These are phyloP conservation scores for Otolemur garnettii DNA, from an alignment of 2,113 vertebrate genomes.

Conservation along the genomic window DNA sequence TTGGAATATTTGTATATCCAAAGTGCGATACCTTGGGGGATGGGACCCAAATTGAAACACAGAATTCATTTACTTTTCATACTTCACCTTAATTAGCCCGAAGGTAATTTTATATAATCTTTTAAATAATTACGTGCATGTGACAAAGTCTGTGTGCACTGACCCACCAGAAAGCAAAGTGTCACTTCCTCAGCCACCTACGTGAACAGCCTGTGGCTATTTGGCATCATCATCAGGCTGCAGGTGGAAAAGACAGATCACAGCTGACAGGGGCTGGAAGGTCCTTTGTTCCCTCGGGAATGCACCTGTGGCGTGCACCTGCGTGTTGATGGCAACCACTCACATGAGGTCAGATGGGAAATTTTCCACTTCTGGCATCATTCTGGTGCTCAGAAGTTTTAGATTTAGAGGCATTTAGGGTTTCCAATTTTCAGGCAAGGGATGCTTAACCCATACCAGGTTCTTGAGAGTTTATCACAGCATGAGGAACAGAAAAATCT, in stretches of 20 bases:
- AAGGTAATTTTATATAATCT: background rate
- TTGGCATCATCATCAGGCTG: background rate
- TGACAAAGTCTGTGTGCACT: background rate
- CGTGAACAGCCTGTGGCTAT: background rate
- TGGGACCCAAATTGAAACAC: background rate
- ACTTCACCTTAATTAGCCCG: background rate
- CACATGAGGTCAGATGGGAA: background rate
- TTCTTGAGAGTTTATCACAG: conserved; percentile 22
- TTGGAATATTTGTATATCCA: background rate
- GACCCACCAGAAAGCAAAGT: background rate
- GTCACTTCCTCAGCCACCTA: background rate
- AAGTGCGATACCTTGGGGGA: too few relatives aligned
- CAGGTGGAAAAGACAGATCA: background rate
- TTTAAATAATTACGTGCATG: background rate
- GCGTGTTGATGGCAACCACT: background rate
- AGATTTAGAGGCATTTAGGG: background rate
- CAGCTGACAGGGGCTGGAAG: background rate
- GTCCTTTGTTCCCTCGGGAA: background rate
- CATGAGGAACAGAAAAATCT: background rate
- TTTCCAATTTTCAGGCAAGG: background rate
- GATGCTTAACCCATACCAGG: background rate
- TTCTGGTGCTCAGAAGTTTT: background rate
- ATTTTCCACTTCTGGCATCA: background rate
- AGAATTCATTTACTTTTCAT: background rate
- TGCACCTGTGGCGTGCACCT: background rate